phyloP scores from a whole-genome alignment of 2,888 invertebrate species.

The Synanthedon vespiformis region DNA sequence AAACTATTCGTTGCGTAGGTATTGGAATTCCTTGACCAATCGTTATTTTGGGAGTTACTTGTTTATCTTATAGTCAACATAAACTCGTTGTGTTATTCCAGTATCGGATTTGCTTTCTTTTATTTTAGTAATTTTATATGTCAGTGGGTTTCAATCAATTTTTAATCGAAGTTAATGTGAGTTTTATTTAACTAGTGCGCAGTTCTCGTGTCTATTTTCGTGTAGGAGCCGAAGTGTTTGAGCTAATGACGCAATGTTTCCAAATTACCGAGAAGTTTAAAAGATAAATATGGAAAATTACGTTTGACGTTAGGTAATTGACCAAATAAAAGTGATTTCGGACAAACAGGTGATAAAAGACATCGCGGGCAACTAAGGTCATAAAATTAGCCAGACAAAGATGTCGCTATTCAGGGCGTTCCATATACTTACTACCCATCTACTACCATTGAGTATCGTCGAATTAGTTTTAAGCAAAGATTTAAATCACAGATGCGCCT shows the following conservation, averaged over 20 bases:
- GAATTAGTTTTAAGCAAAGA: too few species aligned
- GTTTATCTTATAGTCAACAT: constrained; percentile 46
- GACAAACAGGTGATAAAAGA: too few species aligned
- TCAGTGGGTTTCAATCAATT: constrained; percentile 30
- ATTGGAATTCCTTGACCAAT: constrained; percentile 37
- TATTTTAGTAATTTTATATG: constrained; percentile 51
- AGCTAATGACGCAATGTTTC: constrained; percentile 12
- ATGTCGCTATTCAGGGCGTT: too few species aligned
- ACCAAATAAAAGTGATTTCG: too few species aligned
- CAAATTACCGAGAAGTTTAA: constrained; percentile 9
- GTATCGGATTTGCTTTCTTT: constrained; percentile 50
- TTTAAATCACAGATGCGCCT: too few species aligned
- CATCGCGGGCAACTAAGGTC: too few species aligned
- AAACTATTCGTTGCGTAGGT: constrained; percentile 7
- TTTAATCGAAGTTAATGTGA: constrained; percentile 22
- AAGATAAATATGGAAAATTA: constrained; percentile 7
- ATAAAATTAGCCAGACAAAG: too few species aligned
- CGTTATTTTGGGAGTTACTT: constrained; percentile 48
- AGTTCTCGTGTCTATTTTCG: constrained; percentile 4
- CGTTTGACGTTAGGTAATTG: neutral
- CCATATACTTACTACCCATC: too few species aligned
- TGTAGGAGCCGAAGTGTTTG: constrained; percentile 6
- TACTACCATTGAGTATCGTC: too few species aligned
- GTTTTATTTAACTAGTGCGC: neutral
- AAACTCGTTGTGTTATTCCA: constrained; percentile 43